A percentile compares a stretch with the other conserved stretches of the same genome.
phyloP scores from a whole-genome alignment of 1,140 invertebrate genomes.

The Drosophila albomicans region DNA sequence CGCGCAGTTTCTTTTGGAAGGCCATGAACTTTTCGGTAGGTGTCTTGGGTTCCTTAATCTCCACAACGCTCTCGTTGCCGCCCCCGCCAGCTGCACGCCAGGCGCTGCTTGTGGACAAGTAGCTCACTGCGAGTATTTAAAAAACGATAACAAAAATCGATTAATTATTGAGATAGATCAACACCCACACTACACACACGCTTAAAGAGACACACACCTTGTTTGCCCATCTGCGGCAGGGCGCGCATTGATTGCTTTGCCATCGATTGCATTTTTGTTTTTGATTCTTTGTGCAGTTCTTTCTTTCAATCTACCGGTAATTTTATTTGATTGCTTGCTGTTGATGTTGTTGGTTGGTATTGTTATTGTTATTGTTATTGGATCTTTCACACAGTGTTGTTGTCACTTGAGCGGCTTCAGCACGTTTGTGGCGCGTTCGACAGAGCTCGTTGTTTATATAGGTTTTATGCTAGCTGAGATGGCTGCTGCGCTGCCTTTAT shows the following conservation, averaged over 20 bases:
- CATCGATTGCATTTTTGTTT: slow-evolving; percentile 69
- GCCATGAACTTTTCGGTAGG: slow-evolving; percentile 84
- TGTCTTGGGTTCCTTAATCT: slow-evolving; percentile 64
- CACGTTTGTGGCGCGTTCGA: slow-evolving; percentile 40
- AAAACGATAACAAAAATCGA: slow-evolving; percentile 15
- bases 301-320: slow-evolving; percentile 21
- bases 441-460: slow-evolving; percentile 34
- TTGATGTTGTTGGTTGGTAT: slow-evolving; percentile 2
- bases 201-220: slow-evolving; percentile 65
- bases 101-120: slow-evolving; percentile 55
- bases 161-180: slow-evolving; percentile 14
- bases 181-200: slow-evolving; percentile 22
- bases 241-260: slow-evolving; percentile 63
- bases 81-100: slow-evolving; percentile 35
- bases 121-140: slow-evolving; percentile 52
- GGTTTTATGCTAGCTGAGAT: background rate
- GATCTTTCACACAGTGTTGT: slow-evolving; percentile 9
- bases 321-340: slow-evolving; percentile 23
- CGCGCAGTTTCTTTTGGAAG: slow-evolving; percentile 88
- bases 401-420: slow-evolving; percentile 41
- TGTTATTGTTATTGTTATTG: slow-evolving; percentile 7
- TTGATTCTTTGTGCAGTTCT: slow-evolving; percentile 19
- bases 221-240: slow-evolving; percentile 65
- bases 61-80: slow-evolving; percentile 60
- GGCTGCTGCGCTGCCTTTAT: slow-evolving; percentile 23